Evolutionary conservation across 2,888 invertebrate genomes (phyloP), one percentile per base, ranked within the genome.

Genomic region (Protophormia terraenovae): DNA sequence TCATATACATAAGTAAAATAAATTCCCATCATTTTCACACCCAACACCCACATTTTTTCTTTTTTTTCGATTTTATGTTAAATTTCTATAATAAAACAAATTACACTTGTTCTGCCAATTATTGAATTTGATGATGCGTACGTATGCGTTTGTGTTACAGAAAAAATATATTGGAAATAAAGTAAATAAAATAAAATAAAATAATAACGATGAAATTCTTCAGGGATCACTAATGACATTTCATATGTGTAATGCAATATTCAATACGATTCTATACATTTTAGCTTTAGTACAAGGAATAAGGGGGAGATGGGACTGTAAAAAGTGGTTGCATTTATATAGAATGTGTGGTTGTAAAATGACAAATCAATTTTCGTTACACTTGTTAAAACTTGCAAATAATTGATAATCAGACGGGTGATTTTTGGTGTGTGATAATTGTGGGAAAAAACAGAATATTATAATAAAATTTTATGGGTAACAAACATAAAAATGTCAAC

Each of bases 41-140:
- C n/a, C 12, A 41, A 27, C 2, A 58, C 53, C 35, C 66, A 53
- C 32, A 41, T 24, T 50, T 12, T 12, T 29, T 64, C 35, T 32
- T 19, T 10, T 19, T 10, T 22, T 19, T 50, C 19, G 19, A 50
- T 10, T 47, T 50, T 50, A 50, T 50, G 19, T 22, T 8, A 41
- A 64, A 76, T 69, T 75, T 53, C 60, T 62, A 67, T 79, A 38
- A 69, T 19, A 55, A 82, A 83, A n/a, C n/a, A 86, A 73, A 77
- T 83, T 86, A 66, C 86, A 88, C 87, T 88, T 87, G 87, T 86
- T 82, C 79, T 77, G 84, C 72, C 81, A 83, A 84, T 87, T 85
- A 86, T 86, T 71, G 83, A 81, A 86, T 86, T 86, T 83, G 83
- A 84, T 82, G 81, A 82, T 79, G 83, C 77, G 83, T 79, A 80